A percentile compares a stretch with the other conserved stretches of the same genome.
Evolutionary conservation across 1,140 invertebrate genomes (phyloP).

Genomic region (Rhyzopertha dominica): DNA sequence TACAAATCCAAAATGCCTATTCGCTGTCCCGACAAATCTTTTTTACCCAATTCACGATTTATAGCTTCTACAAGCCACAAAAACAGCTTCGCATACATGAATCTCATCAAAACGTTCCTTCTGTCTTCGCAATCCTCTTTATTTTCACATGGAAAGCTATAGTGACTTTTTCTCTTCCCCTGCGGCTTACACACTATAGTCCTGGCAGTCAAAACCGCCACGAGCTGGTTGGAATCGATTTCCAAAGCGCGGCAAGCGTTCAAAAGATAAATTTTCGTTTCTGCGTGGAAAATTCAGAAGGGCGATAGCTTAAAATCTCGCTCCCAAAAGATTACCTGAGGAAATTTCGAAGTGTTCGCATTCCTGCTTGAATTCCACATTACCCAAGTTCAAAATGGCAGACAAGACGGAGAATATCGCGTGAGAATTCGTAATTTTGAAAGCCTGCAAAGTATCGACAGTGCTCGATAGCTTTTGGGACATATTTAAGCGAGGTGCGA

Average conservation of each 20-base stretch:
- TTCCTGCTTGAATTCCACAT: conserved; percentile 9
- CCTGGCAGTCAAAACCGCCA: neutral
- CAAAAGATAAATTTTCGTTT: conserved; percentile 1
- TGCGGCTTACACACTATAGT: neutral
- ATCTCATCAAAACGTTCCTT: conserved; percentile 24
- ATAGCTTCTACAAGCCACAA: conserved; percentile 21
- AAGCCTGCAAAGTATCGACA: conserved; percentile 8
- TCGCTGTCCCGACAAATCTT: neutral
- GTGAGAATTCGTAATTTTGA: conserved; percentile 12
- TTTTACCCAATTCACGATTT: conserved; percentile 13
- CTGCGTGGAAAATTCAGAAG: neutral
- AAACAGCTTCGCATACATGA: conserved; percentile 25
- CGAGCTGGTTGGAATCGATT: neutral
- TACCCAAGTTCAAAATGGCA: conserved; percentile 19
- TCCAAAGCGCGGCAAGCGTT: neutral
- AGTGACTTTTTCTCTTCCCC: conserved; percentile 11
- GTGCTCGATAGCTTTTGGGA: conserved; percentile 8
- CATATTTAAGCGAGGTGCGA: conserved; percentile 7
- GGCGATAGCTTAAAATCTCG: neutral
- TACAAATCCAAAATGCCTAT: conserved; percentile 63
- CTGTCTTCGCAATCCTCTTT: conserved; percentile 23
- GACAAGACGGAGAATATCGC: conserved; percentile 11
- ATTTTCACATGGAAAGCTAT: conserved; percentile 19
- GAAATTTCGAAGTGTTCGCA: conserved; percentile 1
- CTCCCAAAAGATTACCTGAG: conserved; percentile 7